Evolutionary conservation across 1,140 invertebrate species (phyloP).

Genomic region (Drosophila triauraria): DNA sequence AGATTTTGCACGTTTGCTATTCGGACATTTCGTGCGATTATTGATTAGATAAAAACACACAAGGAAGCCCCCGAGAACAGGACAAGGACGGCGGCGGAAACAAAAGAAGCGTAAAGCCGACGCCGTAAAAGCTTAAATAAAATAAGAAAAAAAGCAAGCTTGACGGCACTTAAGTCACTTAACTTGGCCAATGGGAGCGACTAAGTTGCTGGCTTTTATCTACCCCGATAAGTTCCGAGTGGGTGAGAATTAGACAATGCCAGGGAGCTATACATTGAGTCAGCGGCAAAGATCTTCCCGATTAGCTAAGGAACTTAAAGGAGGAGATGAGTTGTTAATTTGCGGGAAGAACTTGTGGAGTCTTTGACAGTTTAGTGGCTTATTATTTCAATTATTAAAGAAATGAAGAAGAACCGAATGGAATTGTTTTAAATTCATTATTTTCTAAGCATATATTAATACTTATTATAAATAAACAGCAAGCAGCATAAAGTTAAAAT

Average conservation of each 20-base stretch:
- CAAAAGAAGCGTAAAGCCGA: conserved; percentile 55
- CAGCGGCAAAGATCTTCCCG: conserved; percentile 7
- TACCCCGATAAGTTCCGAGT: conserved; percentile 27
- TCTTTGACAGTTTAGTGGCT: neutral
- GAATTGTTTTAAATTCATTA: no score
- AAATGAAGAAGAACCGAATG: no score
- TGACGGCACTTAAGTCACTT: conserved; percentile 80
- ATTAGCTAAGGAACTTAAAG: conserved; percentile 24
- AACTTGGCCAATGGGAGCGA: conserved; percentile 66
- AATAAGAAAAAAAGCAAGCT: conserved; percentile 41
- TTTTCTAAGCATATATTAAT: neutral
- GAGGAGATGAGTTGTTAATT: neutral
- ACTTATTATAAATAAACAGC: neutral
- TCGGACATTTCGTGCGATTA: conserved; percentile 79
- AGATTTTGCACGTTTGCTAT: conserved; percentile 81
- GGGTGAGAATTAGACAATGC: conserved; percentile 62
- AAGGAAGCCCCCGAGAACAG: conserved; percentile 15
- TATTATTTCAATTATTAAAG: no score
- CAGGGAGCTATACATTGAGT: conserved; percentile 12
- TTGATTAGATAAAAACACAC: conserved; percentile 74
- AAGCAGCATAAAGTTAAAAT: neutral
- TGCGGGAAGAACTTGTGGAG: neutral
- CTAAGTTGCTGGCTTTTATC: conserved; percentile 35
- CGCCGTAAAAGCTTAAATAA: conserved; percentile 42
- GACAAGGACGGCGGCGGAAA: conserved; percentile 34